Conservation (phyloP, 2,797 vertebrate genomes). For the Schizopygopsis malacanthus region DNA sequence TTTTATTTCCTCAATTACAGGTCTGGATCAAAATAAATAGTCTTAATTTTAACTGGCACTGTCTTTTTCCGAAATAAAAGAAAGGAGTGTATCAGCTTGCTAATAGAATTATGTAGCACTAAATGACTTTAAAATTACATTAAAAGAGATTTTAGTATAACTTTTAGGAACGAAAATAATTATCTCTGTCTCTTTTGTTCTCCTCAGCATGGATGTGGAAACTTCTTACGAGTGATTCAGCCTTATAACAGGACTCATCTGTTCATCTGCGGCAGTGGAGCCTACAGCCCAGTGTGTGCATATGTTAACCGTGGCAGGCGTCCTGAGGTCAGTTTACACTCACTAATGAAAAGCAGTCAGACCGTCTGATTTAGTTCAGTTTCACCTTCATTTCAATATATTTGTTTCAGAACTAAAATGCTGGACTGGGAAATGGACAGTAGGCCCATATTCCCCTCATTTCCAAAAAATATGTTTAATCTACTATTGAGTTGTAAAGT, state of each 20-base stretch:
- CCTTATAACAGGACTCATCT: constrained; percentile 94
- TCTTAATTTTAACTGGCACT: not conserved
- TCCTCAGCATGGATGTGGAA: constrained; percentile 93
- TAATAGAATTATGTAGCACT: not conserved
- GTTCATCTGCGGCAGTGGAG: constrained; percentile 95
- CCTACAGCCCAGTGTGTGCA: constrained; percentile 93
- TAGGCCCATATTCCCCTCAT: not conserved
- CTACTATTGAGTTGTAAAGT: not conserved
- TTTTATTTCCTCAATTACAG: constrained; percentile 9
- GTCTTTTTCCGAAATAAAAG: not conserved
- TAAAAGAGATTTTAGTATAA: not conserved
- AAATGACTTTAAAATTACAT: not conserved
- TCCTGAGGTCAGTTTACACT: constrained; percentile 83
- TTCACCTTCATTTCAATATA: not conserved
- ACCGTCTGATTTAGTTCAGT: not conserved
- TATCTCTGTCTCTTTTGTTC: constrained; percentile 26
- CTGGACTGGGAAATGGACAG: not conserved
- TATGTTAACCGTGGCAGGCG: constrained; percentile 93
- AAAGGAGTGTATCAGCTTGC: not conserved
- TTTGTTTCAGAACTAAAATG: constrained; percentile 1
- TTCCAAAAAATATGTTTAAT: not conserved
- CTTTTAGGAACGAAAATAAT: not conserved
- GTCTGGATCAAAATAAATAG: not conserved
- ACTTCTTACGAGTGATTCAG: constrained; percentile 95
- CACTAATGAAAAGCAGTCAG: constrained; percentile 33